phyloP scores from a whole-genome alignment of 2,797 vertebrate species.

The Falco rusticolus region DNA sequence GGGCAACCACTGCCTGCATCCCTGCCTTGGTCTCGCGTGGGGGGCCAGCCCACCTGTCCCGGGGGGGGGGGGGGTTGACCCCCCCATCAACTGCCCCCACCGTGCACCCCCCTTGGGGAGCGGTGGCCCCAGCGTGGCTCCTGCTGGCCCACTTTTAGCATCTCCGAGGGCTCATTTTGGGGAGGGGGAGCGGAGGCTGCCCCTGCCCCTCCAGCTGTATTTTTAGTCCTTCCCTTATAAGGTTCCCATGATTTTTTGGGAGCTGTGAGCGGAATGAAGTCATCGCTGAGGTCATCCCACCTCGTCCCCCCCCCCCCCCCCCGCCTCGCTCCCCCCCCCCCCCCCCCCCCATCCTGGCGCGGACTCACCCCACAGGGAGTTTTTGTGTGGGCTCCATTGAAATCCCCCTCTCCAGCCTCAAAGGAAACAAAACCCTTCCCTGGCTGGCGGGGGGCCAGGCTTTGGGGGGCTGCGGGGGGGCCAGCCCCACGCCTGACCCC shows the following conservation, averaged over 20 bases:
- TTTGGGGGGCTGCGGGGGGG: neutral
- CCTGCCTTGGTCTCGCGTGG: accelerated
- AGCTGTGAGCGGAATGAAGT: conserved; percentile 34
- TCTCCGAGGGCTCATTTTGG: neutral
- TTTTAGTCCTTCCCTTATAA: conserved; percentile 49
- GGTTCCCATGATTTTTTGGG: conserved; percentile 28
- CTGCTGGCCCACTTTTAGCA: neutral
- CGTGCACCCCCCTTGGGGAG: neutral
- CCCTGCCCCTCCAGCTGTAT: neutral
- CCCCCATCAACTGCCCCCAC: neutral
- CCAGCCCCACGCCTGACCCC: neutral
- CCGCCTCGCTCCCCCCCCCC: no score
- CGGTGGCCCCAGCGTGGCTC: neutral
- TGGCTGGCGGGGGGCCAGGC: neutral
- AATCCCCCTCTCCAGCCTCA: neutral
- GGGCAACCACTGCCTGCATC: neutral
- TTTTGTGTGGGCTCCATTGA: conserved; percentile 59
- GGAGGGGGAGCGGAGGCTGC: neutral
- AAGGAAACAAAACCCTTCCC: conserved; percentile 46
- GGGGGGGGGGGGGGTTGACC: neutral
- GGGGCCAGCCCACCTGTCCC: neutral
- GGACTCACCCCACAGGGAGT: conserved; percentile 5
- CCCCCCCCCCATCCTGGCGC: neutral
- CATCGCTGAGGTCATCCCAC: conserved; percentile 46
- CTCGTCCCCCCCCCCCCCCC: neutral